Conservation (phyloP, 2,113 vertebrate genomes). For the Melospiza georgiana region DNA sequence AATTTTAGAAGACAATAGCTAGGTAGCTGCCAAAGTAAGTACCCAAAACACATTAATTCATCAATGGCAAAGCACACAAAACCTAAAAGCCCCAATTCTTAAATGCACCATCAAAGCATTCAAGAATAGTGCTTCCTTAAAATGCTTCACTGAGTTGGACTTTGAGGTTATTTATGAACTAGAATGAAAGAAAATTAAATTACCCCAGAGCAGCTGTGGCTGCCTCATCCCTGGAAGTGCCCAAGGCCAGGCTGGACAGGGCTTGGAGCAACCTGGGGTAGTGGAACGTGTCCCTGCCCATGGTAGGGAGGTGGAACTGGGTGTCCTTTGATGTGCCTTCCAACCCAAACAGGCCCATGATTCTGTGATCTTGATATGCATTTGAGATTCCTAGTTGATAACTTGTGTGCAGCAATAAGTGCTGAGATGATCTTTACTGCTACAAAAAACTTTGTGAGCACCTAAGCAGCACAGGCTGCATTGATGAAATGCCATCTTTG, state of each 20-base stretch:
- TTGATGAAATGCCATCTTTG: not conserved
- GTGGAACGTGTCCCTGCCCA: not conserved
- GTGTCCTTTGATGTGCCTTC: not conserved
- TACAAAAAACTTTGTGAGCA: not conserved
- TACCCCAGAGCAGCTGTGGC: not conserved
- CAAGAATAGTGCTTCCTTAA: not conserved
- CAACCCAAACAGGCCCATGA: not conserved
- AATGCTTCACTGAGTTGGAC: not conserved
- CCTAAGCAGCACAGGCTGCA: not conserved
- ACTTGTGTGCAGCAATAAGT: rapidly evolving
- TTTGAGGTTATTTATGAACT: not conserved
- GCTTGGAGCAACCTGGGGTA: not conserved
- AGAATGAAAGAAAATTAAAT: not conserved
- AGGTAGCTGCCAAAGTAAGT: not conserved
- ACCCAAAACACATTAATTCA: not conserved
- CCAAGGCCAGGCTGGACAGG: not conserved
- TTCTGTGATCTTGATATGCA: not conserved
- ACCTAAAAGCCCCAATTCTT: not conserved
- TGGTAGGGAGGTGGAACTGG: not conserved
- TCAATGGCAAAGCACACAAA: not conserved
- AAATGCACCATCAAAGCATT: not conserved
- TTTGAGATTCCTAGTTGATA: not conserved
- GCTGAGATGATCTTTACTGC: not conserved
- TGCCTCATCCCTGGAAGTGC: not conserved
- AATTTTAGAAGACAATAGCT: not conserved